Evolutionary conservation across 92 coral and sea anemone genomes (phyloP).

Genomic region (Nematostella vectensis): DNA sequence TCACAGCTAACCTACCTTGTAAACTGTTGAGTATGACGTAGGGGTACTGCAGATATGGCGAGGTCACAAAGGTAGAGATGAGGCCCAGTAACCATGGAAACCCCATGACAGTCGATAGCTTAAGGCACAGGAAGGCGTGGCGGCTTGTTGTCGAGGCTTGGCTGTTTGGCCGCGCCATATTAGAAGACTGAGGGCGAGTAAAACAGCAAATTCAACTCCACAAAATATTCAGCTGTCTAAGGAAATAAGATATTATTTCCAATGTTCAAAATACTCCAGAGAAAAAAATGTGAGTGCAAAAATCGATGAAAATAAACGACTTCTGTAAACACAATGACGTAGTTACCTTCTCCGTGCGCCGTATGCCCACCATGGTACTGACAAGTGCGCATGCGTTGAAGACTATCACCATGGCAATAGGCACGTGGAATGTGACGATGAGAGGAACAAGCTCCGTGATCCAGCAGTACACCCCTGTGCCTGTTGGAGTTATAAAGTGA

Average conservation of each 20-base stretch:
- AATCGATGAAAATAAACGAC: too few relatives aligned
- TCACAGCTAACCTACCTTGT: constrained; percentile 22
- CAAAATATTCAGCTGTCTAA: too few relatives aligned
- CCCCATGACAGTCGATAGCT: constrained; percentile 16
- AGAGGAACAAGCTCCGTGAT: constrained; percentile 1
- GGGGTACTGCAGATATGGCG: constrained; percentile 10
- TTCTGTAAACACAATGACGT: too few relatives aligned
- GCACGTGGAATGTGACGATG: constrained; percentile 13
- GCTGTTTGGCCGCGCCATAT: background rate
- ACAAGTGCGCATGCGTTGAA: constrained; percentile 17
- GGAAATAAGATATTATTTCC: too few relatives aligned
- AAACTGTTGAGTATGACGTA: constrained; percentile 21
- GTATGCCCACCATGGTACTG: constrained; percentile 14
- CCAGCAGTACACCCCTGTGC: constrained; percentile 20
- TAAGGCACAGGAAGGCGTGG: constrained; percentile 7
- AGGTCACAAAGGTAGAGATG: background rate
- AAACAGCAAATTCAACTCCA: too few relatives aligned
- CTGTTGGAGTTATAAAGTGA: too few relatives aligned
- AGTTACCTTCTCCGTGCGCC: constrained; percentile 16
- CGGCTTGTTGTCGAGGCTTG: background rate
- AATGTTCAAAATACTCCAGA: too few relatives aligned
- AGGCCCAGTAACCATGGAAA: constrained; percentile 19
- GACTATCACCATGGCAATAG: constrained; percentile 16
- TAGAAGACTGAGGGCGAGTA: too few relatives aligned
- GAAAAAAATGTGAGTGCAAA: too few relatives aligned